Evolutionary conservation across 2,797 vertebrate genomes (phyloP).

Genomic region (Molossus molossus): DNA sequence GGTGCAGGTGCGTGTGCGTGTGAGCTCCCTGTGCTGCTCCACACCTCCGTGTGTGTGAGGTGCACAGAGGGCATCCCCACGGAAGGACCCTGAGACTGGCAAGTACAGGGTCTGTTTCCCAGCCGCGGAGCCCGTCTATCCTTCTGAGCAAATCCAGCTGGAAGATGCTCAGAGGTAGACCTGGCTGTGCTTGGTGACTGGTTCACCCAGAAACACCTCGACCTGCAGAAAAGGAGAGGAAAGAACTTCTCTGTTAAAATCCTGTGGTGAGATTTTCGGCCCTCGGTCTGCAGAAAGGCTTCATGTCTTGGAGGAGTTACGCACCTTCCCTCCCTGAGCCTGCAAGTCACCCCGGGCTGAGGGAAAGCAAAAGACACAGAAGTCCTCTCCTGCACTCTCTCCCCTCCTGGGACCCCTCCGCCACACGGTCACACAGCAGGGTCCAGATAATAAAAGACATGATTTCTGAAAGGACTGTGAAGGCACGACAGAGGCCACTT

Average conservation of each 20-base stretch:
- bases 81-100: not conserved
- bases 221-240: slow-evolving; percentile 25
- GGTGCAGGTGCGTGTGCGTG: rapidly evolving
- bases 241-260: slow-evolving; percentile 17
- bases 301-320: not conserved
- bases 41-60: not conserved
- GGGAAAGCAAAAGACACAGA: not conserved
- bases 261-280: not conserved
- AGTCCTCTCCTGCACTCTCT: not conserved
- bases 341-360: not conserved
- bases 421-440: too few relatives aligned
- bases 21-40: not conserved
- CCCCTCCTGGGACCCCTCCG: not conserved
- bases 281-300: not conserved
- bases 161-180: slow-evolving; percentile 76
- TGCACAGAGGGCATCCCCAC: not conserved
- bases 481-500: rapidly evolving
- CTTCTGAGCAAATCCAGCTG: slow-evolving; percentile 76
- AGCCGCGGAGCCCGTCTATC: not conserved
- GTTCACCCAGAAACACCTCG: slow-evolving; percentile 74
- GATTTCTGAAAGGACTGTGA: not conserved
- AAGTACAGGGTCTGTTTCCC: slow-evolving; percentile 67
- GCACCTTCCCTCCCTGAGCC: not conserved
- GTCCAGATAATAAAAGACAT: not conserved
- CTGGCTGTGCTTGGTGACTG: slow-evolving; percentile 72